Conservation (phyloP, 2,797 vertebrate genomes). For the Synaphobranchus kaupii region DNA sequence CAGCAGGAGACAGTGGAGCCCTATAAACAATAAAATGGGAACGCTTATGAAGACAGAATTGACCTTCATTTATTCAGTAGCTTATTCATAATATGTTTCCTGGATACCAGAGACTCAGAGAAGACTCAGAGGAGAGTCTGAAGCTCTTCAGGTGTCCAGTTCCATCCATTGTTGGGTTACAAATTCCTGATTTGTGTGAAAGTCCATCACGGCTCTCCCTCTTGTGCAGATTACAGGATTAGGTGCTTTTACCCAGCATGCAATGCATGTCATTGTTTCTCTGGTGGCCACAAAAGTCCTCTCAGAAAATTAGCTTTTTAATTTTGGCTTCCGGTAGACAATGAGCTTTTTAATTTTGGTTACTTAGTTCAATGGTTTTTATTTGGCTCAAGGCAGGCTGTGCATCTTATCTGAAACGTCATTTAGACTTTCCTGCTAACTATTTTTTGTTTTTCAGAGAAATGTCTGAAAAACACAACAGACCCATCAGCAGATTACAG, state of each 20-base stretch:
- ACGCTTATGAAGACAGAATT: background rate
- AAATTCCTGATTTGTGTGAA: background rate
- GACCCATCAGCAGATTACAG: background rate
- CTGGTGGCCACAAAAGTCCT: background rate
- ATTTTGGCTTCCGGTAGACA: background rate
- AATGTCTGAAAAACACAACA: background rate
- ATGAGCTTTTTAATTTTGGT: background rate
- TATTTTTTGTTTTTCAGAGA: background rate
- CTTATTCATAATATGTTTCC: background rate
- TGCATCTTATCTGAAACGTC: background rate
- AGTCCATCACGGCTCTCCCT: background rate
- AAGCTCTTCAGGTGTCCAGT: background rate
- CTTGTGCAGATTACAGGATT: conserved; percentile 20
- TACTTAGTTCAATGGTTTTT: background rate
- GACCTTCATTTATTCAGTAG: background rate
- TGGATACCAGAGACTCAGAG: background rate
- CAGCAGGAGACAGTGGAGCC: background rate
- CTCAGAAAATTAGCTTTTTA: conserved; percentile 17
- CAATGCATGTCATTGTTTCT: background rate
- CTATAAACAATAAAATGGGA: background rate
- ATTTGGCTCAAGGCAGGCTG: background rate
- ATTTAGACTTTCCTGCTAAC: background rate
- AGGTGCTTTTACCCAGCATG: conserved; percentile 5
- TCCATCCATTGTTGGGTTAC: background rate
- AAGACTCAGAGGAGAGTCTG: no score